Conservation (phyloP, 1,140 invertebrate genomes). For the Papilio glaucus region DNA sequence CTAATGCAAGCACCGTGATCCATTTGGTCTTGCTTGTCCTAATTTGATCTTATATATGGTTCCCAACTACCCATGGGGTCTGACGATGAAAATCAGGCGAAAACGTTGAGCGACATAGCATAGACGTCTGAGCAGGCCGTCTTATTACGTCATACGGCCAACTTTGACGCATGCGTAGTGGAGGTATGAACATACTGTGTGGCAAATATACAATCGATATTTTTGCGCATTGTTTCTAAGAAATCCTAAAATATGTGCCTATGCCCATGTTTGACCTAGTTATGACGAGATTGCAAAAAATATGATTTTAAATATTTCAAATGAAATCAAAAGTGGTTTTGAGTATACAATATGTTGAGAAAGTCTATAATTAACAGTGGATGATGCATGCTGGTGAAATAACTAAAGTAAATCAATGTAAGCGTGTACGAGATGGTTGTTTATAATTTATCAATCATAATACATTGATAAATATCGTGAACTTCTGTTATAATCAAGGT, state of each 20-base stretch:
- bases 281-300: background rate
- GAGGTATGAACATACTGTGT: constrained; percentile 48
- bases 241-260: constrained; percentile 21
- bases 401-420: background rate
- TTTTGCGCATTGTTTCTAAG: constrained; percentile 46
- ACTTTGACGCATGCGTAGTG: constrained; percentile 51
- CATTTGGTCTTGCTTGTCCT: background rate
- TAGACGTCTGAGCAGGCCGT: background rate
- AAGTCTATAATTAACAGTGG: too few relatives aligned
- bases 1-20: background rate
- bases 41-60: constrained; percentile 40
- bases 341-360: too few relatives aligned
- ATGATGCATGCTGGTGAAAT: too few relatives aligned
- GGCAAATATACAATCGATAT: constrained; percentile 44
- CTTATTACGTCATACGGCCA: constrained; percentile 50
- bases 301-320: background rate
- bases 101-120: background rate
- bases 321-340: background rate
- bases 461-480: background rate
- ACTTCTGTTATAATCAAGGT: background rate
- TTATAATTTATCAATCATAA: constrained; percentile 6
- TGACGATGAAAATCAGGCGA: background rate
- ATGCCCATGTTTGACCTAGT: constrained; percentile 12
- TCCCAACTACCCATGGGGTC: constrained; percentile 39
- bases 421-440: background rate